phyloP scores from a whole-genome alignment of 2,797 vertebrate genomes.

The Etheostoma perlongum region DNA sequence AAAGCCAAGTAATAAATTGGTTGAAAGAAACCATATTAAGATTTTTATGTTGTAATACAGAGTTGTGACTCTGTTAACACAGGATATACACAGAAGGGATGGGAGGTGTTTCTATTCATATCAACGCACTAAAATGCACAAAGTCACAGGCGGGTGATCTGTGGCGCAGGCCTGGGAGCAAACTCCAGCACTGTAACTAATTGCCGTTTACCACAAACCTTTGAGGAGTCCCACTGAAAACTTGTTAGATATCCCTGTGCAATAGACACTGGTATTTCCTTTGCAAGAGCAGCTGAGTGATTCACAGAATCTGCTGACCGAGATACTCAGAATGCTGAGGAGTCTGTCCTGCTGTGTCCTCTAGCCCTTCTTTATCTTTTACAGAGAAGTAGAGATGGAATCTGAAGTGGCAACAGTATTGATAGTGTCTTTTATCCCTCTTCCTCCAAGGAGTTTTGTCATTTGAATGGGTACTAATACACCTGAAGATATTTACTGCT shows the following conservation, averaged over 20 bases:
- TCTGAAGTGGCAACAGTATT: slow-evolving; percentile 8
- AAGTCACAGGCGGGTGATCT: neutral
- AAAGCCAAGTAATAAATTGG: neutral
- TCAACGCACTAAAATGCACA: neutral
- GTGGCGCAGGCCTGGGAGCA: neutral
- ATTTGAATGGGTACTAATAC: neutral
- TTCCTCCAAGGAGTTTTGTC: neutral
- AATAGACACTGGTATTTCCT: neutral
- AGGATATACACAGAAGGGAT: neutral
- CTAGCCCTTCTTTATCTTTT: slow-evolving; percentile 8
- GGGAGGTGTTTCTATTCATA: neutral
- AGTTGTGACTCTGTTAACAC: neutral
- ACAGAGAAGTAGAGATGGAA: neutral
- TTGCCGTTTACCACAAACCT: neutral
- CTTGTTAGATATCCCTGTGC: slow-evolving; percentile 2
- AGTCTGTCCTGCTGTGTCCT: slow-evolving; percentile 29
- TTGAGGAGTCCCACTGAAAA: neutral
- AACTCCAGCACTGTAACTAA: neutral
- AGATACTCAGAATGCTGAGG: slow-evolving; percentile 6
- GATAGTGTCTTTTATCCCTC: neutral
- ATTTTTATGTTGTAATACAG: neutral
- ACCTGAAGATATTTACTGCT: slow-evolving; percentile 16
- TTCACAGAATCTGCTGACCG: slow-evolving; percentile 8
- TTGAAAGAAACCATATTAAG: neutral
- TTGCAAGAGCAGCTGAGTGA: neutral